Base-by-base conservation (phyloP, 2,797 vertebrate genomes). In the Ibycter americanus region DNA sequence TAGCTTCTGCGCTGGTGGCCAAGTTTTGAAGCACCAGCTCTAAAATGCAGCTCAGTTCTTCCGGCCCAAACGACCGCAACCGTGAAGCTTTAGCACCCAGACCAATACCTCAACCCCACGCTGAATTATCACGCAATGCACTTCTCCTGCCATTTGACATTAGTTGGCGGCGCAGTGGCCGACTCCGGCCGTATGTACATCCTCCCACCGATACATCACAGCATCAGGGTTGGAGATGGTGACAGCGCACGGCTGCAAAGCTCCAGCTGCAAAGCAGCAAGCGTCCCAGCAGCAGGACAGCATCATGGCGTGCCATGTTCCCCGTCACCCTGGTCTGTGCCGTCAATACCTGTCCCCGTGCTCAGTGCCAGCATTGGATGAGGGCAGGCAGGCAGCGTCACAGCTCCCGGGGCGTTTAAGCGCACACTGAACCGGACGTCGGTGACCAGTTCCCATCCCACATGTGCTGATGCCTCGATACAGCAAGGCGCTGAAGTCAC, bases 21-120 rank as follows among this genome's bases (percentile, higher is more conserved):
- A 0, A 29, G 26, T 40, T 89, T 5, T 44, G 27, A 82, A 91
- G 58, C 85, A 65, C 49, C 66, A 77, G 55, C 63, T 83, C 68
- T 25, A 40, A 58, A 82, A 22, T 0, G 1, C 55, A 76, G 83
- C 62, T 56, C 47, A 20, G 79, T 8, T 38, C 31, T 66, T 38
- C 40, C 3, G 29, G 47, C 21, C 32, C 5, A 10, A 46, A 18
- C 8, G 0, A 13, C 20, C 0, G 2, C 32, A 54, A 32, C 44
- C 0, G 0, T 0, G 2, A 29, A 14, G 34, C 36, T 72, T 52
- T 9, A 34, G 26, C 70, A 3, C 49, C 16, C 80, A 67, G 59
- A 19, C 26, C 7, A 1, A 2, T 3, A 12, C 66, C 0, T 0
- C 0, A 0, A 51, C 62, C 46, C 40, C 56, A n/a, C 6, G 0